Evolutionary conservation across 2,888 invertebrate species (phyloP).

Genomic region (Harpalus rubripes): DNA sequence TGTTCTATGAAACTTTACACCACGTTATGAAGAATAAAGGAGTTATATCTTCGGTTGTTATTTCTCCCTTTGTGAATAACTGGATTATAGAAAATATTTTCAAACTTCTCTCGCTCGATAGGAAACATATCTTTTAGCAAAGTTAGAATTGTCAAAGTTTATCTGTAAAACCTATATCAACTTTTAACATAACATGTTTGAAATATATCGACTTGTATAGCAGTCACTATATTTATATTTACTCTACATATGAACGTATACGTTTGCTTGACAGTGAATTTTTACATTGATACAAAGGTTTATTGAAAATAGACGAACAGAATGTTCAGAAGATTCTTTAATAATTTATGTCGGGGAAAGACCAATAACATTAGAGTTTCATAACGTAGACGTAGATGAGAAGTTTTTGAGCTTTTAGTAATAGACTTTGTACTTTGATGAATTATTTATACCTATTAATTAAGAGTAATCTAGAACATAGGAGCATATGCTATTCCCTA

Average conservation of each 20-base stretch:
- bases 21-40: conserved; percentile 11
- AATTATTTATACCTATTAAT: too few species aligned
- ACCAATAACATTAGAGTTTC: too few species aligned
- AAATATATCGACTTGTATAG: conserved; percentile 50
- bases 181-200: conserved; percentile 58
- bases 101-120: conserved; percentile 46
- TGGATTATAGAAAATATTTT: conserved; percentile 40
- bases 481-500: too few species aligned
- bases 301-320: too few species aligned
- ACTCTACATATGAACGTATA: not conserved
- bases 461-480: too few species aligned
- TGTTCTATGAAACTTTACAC: conserved; percentile 22
- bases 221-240: conserved; percentile 43
- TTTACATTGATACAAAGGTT: not conserved
- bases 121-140: conserved; percentile 37
- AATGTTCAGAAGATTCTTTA: too few species aligned
- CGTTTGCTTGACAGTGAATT: not conserved
- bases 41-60: conserved; percentile 22
- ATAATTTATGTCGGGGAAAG: too few species aligned
- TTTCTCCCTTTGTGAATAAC: conserved; percentile 30
- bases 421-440: too few species aligned
- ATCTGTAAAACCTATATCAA: conserved; percentile 56
- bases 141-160: conserved; percentile 58
- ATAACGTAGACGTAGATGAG: too few species aligned
- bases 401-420: too few species aligned